Base-by-base conservation (phyloP, 2,888 invertebrate genomes). In the Dyspetes luteomarginatus region DNA sequence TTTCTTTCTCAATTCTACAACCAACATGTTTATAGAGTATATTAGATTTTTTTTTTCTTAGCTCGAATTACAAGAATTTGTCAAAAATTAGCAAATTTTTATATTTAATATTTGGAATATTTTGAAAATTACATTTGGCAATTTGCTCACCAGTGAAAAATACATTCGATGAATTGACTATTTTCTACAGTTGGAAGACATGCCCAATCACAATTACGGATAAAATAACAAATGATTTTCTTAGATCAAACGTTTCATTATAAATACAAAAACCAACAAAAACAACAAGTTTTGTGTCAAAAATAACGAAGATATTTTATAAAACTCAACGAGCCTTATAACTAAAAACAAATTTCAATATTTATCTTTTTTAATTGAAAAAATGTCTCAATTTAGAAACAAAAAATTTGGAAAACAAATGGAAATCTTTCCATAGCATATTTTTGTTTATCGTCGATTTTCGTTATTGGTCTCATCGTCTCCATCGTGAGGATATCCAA, bases 401-500 rank as follows among this genome's bases (percentile, higher is more conserved):
- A 4, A 9, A n/a, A n/a, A n/a, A n/a, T n/a, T n/a, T n/a, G n/a
- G n/a, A n/a, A n/a, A n/a, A n/a, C n/a, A n/a, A n/a, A n/a, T n/a
- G n/a, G n/a, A n/a, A n/a, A n/a, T n/a, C n/a, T n/a, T n/a, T n/a
- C n/a, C n/a, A n/a, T n/a, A n/a, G n/a, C n/a, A 2, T 36, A 7
- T 36, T 36, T 12, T 36, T 36, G 7, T 36, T 36, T 12, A 36
- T 12, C 12, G 7, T 12, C 2, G 12, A 28, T 19, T 28, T 19
- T 48, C 22, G 17, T 12, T 12, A 19, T 24, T 9, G 1, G 45
- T 45, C 12, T 41, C 48, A 24, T 4, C 28, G 17, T 41, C 22
- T n/a, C 50, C 45, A 1, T 22, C 48, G 3, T 85, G 65, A 0
- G 88, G 88, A 28, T 86, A 85, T 0, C 90, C 91, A 36, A 90